phyloP scores from a whole-genome alignment of 2,113 vertebrate species.

The Cervus canadensis region DNA sequence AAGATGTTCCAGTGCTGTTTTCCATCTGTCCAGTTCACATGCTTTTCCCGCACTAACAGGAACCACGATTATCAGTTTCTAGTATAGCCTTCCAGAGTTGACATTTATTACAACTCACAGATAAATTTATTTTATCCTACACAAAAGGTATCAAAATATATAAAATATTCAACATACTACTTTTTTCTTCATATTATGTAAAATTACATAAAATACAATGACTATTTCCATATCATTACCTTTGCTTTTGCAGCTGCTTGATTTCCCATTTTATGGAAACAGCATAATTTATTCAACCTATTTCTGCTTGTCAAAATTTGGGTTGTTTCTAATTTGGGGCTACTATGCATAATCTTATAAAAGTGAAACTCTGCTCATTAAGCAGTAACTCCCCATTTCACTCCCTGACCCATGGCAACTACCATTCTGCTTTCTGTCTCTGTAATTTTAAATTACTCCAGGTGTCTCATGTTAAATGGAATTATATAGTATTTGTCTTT shows the following conservation, averaged over 20 bases:
- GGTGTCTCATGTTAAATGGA: not conserved
- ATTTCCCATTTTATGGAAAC: not conserved
- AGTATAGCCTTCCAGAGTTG: not conserved
- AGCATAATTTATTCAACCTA: not conserved
- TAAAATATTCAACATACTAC: not conserved
- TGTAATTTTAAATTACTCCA: not conserved
- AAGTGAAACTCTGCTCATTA: not conserved
- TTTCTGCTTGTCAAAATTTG: not conserved
- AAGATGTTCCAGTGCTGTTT: not conserved
- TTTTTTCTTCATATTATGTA: not conserved
- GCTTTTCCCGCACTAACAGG: accelerated
- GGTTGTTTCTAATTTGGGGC: not conserved
- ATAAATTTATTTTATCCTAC: not conserved
- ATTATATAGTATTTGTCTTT: not conserved
- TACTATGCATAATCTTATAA: not conserved
- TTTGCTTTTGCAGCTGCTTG: not conserved
- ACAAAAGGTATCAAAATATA: not conserved
- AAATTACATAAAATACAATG: not conserved
- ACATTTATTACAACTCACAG: not conserved
- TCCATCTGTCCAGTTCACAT: not conserved
- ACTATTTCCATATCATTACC: not conserved
- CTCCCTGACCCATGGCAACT: not conserved
- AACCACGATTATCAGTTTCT: not conserved
- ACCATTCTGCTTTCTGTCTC: not conserved
- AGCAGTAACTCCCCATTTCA: not conserved